Evolutionary conservation across 1,140 invertebrate genomes (phyloP), one percentile per base, ranked within the genome.

Genomic region (Lucilia sericata): DNA sequence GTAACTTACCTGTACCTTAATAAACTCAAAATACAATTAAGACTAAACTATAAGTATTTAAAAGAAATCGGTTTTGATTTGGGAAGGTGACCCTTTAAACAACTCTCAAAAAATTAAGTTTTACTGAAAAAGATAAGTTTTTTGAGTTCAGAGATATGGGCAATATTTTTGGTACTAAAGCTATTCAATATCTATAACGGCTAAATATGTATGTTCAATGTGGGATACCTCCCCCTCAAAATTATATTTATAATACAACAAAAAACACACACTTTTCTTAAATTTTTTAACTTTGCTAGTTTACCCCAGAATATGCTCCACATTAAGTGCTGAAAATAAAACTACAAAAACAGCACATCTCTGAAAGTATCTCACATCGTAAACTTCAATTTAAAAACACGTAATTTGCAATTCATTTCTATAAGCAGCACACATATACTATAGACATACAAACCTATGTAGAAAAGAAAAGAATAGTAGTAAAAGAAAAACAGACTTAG

Each of bases 351-450:
- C 42, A 80, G 49, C 76, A 80, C 76, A 80, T 80, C 76, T 80
- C n/a, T n/a, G 21, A 80, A 80, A 80, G 82, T 74, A 82, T 82
- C 82, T 82, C 82, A 82, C 82, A 82, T 82, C 82, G 82, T 82
- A 70, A 82, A 82, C 82, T 82, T 74, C 51, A 82, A 82, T 82
- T 82, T 82, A 49, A 82, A 82, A 82, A 82, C 82, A 82, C 82
- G 82, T 82, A 82, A 82, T 82, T 82, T 82, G 82, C 82, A 82
- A 82, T 70, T 82, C 82, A 82, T 80, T 80, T 80, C 34, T 80
- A 80, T 51, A 80, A 80, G 76, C 76, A 80, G 75, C n/a, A 76
- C 9, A 34, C 12, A 76, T 14, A 2, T 21, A 0, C 74, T 42
- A 34, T 7, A 8, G 13, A 17, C 12, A 42, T 14, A 42, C 3